These are phyloP conservation scores for Rhinophrynus dorsalis DNA, from an alignment of 2,797 vertebrate genomes.

Conservation along the genomic window DNA sequence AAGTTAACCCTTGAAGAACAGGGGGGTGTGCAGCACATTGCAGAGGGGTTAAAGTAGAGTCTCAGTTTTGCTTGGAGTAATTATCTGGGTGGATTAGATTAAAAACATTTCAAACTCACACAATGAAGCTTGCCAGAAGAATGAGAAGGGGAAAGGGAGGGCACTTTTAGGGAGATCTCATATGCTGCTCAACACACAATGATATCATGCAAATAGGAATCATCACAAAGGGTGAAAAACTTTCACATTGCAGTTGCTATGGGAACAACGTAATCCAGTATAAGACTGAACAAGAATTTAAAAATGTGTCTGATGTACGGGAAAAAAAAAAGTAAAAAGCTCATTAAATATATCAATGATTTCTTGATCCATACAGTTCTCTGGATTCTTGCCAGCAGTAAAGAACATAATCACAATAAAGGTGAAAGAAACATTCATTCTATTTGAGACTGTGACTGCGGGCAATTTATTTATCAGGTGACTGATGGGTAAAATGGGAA, in stretches of 20 bases:
- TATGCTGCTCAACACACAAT: slow-evolving; percentile 16
- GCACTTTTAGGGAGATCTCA: slow-evolving; percentile 16
- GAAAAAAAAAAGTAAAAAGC: slow-evolving; percentile 22
- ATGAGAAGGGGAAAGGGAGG: no score
- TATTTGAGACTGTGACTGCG: not conserved
- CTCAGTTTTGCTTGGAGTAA: no score
- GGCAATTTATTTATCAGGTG: not conserved
- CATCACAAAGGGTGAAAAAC: slow-evolving; percentile 10
- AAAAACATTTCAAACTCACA: no score
- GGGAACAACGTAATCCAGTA: slow-evolving; percentile 32
- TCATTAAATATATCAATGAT: slow-evolving; percentile 28
- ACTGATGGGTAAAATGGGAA: not conserved
- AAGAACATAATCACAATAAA: slow-evolving; percentile 14
- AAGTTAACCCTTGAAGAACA: no score
- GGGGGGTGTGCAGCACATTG: no score
- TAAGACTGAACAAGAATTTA: slow-evolving; percentile 20
- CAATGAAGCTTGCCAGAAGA: no score
- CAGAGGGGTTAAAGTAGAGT: no score
- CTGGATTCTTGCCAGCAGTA: slow-evolving; percentile 3
- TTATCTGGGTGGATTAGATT: no score
- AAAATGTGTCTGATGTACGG: slow-evolving; percentile 13
- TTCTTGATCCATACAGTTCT: not conserved
- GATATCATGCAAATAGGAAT: slow-evolving; percentile 29
- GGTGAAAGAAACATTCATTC: not conserved
- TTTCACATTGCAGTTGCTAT: slow-evolving; percentile 32